These are phyloP conservation scores for Popillia japonica DNA, from an alignment of 1,140 invertebrate genomes.

Conservation along the genomic window DNA sequence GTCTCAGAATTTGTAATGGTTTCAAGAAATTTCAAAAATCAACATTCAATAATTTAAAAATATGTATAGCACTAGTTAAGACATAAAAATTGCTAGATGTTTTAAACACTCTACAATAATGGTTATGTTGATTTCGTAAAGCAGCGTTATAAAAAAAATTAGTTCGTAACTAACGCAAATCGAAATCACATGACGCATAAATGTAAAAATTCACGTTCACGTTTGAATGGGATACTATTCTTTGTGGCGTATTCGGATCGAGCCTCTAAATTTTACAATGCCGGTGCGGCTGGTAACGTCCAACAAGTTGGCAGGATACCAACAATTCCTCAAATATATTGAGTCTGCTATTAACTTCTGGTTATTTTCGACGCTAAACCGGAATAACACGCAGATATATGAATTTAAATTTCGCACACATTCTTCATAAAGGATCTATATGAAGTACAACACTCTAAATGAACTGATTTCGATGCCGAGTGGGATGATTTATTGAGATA, in stretches of 20 bases:
- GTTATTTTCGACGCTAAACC: neutral
- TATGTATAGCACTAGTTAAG: too few relatives aligned
- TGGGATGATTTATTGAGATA: neutral
- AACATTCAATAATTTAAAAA: too few relatives aligned
- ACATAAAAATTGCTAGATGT: too few relatives aligned
- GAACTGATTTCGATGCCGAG: too few relatives aligned
- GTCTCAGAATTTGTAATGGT: too few relatives aligned
- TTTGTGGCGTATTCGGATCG: neutral
- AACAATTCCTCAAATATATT: neutral
- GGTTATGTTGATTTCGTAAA: too few relatives aligned
- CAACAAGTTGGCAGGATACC: conserved; percentile 5
- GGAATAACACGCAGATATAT: neutral
- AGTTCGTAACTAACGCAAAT: neutral
- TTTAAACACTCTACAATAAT: too few relatives aligned
- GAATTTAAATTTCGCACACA: neutral
- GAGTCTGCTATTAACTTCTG: neutral
- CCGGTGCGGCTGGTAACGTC: neutral
- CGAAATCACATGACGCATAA: neutral
- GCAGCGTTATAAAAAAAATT: too few relatives aligned
- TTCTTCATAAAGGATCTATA: too few relatives aligned
- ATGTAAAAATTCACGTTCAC: neutral
- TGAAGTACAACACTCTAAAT: too few relatives aligned
- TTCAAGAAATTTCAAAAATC: too few relatives aligned
- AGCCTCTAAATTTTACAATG: conserved; percentile 1
- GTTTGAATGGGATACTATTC: neutral